Percentiles rank a stretch among this genome's conserved stretches.
These are phyloP conservation scores for Cephus rjabovi DNA, from an alignment of 2,888 invertebrate species.

Conservation along the genomic window DNA sequence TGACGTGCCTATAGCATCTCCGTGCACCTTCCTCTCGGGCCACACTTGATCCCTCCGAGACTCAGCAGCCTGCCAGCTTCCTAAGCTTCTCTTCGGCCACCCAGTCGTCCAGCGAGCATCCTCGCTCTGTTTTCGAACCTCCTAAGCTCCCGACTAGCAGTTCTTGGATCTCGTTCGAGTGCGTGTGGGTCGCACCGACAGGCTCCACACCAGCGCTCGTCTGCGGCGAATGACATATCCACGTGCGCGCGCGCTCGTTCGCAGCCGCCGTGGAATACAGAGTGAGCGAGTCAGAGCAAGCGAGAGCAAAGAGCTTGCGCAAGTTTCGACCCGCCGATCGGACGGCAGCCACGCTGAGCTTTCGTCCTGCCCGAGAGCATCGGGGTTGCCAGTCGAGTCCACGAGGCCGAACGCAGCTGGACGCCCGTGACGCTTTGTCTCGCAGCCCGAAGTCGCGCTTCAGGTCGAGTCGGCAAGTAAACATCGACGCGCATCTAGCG, in stretches of 20 bases:
- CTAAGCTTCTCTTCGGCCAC: too few relatives aligned
- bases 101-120: background rate
- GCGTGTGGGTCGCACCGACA: too few relatives aligned
- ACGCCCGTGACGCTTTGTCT: too few relatives aligned
- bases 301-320: slow-evolving; percentile 56
- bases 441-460: too few relatives aligned
- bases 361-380: slow-evolving; percentile 31
- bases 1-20: background rate
- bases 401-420: background rate
- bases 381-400: slow-evolving; percentile 36
- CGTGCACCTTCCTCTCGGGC: background rate
- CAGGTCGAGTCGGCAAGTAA: slow-evolving; percentile 2
- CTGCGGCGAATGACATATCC: too few relatives aligned
- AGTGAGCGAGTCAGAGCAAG: slow-evolving; percentile 9
- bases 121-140: background rate
- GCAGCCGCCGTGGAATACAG: too few relatives aligned
- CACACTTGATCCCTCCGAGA: background rate
- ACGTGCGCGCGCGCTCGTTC: too few relatives aligned
- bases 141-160: too few relatives aligned
- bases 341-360: slow-evolving; percentile 47
- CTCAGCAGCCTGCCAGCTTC: too few relatives aligned
- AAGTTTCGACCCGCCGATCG: slow-evolving; percentile 59
- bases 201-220: too few relatives aligned
- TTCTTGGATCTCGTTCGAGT: too few relatives aligned
- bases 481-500: slow-evolving; percentile 13